Evolutionary conservation across 2,797 vertebrate genomes (phyloP).

Genomic region (Knipowitschia caucasica): DNA sequence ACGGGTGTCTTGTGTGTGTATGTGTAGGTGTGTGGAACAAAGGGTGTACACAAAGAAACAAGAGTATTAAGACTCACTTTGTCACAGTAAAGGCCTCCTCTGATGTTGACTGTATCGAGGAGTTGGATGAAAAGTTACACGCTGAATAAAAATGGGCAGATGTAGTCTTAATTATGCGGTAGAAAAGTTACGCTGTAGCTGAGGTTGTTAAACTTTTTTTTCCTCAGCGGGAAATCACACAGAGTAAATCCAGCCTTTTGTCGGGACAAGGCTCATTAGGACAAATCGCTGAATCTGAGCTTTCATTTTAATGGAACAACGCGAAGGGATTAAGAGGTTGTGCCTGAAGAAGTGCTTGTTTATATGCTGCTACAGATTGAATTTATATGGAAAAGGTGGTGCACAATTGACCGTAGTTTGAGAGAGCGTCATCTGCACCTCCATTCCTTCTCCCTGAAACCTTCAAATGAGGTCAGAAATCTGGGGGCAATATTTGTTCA

Average conservation of each 20-base stretch:
- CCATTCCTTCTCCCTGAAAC: too few relatives aligned
- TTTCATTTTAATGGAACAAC: slow-evolving; percentile 29
- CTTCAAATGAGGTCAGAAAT: too few relatives aligned
- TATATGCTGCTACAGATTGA: slow-evolving; percentile 13
- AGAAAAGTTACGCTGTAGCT: slow-evolving; percentile 30
- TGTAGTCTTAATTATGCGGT: slow-evolving; percentile 27
- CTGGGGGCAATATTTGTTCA: too few relatives aligned
- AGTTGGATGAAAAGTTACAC: slow-evolving; percentile 12
- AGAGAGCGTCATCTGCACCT: too few relatives aligned
- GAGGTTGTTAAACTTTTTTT: slow-evolving; percentile 41
- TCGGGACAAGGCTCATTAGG: slow-evolving; percentile 44
- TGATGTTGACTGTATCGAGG: slow-evolving; percentile 14
- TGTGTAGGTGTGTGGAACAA: too few relatives aligned
- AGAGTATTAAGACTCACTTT: too few relatives aligned
- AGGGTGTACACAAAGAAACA: too few relatives aligned
- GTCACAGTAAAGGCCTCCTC: slow-evolving; percentile 17
- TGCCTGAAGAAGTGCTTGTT: slow-evolving; percentile 28
- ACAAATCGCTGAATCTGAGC: slow-evolving; percentile 45
- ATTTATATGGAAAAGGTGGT: background rate
- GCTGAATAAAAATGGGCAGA: slow-evolving; percentile 17
- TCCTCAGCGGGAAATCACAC: slow-evolving; percentile 22
- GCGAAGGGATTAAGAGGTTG: slow-evolving; percentile 22
- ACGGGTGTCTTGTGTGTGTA: too few relatives aligned
- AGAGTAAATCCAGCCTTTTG: slow-evolving; percentile 25
- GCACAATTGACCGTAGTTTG: background rate